These are phyloP conservation scores for Crotophaga sulcirostris DNA, from an alignment of 2,113 vertebrate species.

Conservation along the genomic window DNA sequence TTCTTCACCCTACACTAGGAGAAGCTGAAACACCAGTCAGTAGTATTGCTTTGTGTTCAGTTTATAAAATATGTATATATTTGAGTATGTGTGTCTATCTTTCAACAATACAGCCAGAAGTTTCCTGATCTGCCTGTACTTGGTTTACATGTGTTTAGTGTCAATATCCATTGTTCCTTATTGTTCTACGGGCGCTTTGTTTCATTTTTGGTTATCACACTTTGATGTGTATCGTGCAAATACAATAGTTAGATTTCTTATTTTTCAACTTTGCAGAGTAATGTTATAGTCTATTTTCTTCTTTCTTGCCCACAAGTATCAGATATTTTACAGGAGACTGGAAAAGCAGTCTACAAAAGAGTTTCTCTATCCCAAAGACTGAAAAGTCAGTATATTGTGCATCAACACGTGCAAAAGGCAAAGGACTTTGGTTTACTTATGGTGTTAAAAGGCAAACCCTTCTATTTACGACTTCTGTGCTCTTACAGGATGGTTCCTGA, in stretches of 20 bases:
- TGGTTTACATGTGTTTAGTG: not conserved
- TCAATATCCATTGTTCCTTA: not conserved
- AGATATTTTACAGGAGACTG: not conserved
- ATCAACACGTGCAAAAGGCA: not conserved
- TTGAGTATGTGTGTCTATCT: not conserved
- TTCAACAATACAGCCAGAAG: not conserved
- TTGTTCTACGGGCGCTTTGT: not conserved
- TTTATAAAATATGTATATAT: not conserved
- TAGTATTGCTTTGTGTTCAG: not conserved
- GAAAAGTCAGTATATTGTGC: not conserved
- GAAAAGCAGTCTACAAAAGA: not conserved
- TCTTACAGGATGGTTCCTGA: slow-evolving; percentile 89
- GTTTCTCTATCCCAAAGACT: not conserved
- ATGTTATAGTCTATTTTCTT: not conserved
- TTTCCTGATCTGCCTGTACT: not conserved
- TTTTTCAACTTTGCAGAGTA: not conserved
- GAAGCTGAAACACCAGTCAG: not conserved
- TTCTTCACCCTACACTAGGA: not conserved
- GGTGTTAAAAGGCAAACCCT: not conserved
- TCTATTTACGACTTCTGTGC: not conserved
- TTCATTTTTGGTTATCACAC: not conserved
- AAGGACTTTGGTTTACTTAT: not conserved
- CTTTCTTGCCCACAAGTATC: not conserved
- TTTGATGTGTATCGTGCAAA: not conserved
- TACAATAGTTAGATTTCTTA: not conserved